Conservation (phyloP, 2,797 vertebrate genomes). For the Amblyraja radiata region DNA sequence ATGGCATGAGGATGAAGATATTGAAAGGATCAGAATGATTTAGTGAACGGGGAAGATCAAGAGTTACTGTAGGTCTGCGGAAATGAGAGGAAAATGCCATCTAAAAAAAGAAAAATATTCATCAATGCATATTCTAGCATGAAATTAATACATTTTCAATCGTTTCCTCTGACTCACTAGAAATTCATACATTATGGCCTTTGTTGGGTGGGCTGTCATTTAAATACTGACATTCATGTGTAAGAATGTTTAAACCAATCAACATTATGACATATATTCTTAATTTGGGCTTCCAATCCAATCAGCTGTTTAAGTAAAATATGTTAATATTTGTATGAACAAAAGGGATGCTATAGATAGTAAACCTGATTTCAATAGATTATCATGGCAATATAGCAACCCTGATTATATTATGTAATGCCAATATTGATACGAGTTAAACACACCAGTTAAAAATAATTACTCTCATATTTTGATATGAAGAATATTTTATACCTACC, state of each 20-base stretch:
- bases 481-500: constrained; percentile 59
- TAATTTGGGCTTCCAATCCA: neutral
- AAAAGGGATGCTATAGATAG: neutral
- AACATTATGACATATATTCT: neutral
- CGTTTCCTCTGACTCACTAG: neutral
- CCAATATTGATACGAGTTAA: neutral
- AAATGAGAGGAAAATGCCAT: neutral
- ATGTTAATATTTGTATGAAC: neutral
- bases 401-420: neutral
- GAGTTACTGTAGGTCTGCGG: neutral
- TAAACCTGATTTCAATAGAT: neutral
- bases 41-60: neutral
- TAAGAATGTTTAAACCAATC: neutral
- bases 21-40: neutral
- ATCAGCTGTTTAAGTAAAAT: neutral
- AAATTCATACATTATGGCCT: neutral
- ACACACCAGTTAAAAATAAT: neutral
- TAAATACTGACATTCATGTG: neutral
- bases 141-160: neutral
- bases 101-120: neutral
- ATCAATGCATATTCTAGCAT: neutral
- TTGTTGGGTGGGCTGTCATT: neutral
- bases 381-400: neutral
- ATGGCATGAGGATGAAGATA: neutral
- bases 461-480: neutral